Conservation (phyloP, 30 jellyfish, hydroid and myxozoan species). For the Hydractinia echinata region DNA sequence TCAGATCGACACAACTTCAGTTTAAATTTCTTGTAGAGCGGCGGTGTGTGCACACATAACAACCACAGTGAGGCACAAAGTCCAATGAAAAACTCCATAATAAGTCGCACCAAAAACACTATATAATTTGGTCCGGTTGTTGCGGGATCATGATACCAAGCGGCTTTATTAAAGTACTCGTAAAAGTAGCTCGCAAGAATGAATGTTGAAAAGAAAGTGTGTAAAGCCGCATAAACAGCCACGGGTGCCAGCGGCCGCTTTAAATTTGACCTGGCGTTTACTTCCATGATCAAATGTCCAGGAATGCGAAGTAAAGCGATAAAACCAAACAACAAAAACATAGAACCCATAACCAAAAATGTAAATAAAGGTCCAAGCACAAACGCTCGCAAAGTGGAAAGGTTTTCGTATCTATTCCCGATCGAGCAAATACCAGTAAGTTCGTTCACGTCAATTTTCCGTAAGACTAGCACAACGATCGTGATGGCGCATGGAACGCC, state of each 20-base stretch:
- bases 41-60: slow-evolving; percentile 59
- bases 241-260: slow-evolving; percentile 55
- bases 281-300: slow-evolving; percentile 35
- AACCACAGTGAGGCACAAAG: slow-evolving; percentile 78
- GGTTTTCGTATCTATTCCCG: slow-evolving; percentile 89
- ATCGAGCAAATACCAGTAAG: slow-evolving; percentile 92
- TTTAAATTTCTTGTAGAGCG: slow-evolving; percentile 17
- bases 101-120: slow-evolving; percentile 75
- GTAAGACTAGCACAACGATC: slow-evolving; percentile 64
- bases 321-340: slow-evolving; percentile 80
- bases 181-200: slow-evolving; percentile 85
- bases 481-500: slow-evolving; percentile 92
- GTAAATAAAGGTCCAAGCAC: slow-evolving; percentile 93
- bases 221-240: slow-evolving; percentile 80
- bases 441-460: slow-evolving; percentile 94
- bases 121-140: slow-evolving; percentile 92
- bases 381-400: slow-evolving; percentile 84
- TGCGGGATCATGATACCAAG: slow-evolving; percentile 74
- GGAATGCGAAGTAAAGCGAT: slow-evolving; percentile 69
- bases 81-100: slow-evolving; percentile 76
- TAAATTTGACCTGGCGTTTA: slow-evolving; percentile 29
- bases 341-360: slow-evolving; percentile 79
- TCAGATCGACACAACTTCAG: slow-evolving; percentile 8
- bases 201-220: slow-evolving; percentile 69
- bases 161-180: slow-evolving; percentile 80